Conservation (phyloP, 2,888 invertebrate genomes). For the Apamea sordens region DNA sequence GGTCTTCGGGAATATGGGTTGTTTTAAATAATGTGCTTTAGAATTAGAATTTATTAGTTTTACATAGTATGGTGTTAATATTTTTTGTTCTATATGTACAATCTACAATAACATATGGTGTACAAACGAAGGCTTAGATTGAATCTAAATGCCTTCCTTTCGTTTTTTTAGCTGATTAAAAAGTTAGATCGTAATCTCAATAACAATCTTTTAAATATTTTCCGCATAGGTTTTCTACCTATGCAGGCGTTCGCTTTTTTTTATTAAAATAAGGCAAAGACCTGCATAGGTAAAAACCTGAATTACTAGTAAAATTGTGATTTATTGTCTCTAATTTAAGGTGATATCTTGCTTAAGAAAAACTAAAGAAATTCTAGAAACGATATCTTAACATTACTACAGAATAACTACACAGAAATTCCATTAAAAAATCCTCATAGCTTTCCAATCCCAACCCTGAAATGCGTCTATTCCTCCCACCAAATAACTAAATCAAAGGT, state of each 20-base stretch:
- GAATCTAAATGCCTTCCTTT: neutral
- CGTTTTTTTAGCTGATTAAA: neutral
- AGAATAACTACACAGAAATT: neutral
- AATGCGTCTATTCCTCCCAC: too few species aligned
- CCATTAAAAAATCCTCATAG: too few species aligned
- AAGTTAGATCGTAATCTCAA: neutral
- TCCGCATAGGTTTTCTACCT: neutral
- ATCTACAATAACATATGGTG: too few species aligned
- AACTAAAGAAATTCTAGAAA: neutral
- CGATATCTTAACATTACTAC: neutral
- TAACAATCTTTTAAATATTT: neutral
- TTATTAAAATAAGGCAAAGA: neutral
- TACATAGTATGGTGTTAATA: too few species aligned
- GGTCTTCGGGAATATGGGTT: neutral
- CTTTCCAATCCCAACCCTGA: neutral
- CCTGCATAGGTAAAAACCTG: too few species aligned
- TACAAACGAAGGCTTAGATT: too few species aligned
- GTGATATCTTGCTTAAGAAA: neutral
- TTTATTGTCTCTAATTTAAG: neutral
- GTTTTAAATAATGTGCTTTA: neutral
- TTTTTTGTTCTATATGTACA: too few species aligned
- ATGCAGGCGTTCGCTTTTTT: neutral
- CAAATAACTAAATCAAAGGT: neutral
- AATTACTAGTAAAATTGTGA: neutral
- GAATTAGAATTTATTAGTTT: too few species aligned